Evolutionary conservation across 2,888 invertebrate genomes (phyloP).

Genomic region (Achlya flavicornis): DNA sequence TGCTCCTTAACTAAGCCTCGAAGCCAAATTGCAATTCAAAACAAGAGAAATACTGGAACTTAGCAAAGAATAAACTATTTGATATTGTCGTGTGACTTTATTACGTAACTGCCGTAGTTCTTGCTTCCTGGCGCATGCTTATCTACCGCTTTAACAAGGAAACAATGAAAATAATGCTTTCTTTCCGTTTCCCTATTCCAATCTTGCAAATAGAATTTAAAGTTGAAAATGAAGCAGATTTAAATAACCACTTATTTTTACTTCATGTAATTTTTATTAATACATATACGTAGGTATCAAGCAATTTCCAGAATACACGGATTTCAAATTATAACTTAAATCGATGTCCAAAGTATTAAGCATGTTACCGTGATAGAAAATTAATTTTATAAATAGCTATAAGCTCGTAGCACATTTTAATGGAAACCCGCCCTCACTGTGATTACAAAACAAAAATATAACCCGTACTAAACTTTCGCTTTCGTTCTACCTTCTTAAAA

Average conservation of each 20-base stretch:
- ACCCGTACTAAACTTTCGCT: background rate
- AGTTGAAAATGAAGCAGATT: background rate
- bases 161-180: conserved; percentile 3
- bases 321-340: background rate
- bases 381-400: too few species aligned
- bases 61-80: background rate
- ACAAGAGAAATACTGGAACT: background rate
- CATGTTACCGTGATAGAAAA: too few species aligned
- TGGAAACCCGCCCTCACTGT: background rate
- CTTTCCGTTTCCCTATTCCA: conserved; percentile 7
- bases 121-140: conserved; percentile 13
- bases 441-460: too few species aligned
- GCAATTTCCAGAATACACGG: background rate
- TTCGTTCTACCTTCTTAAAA: conserved; percentile 1
- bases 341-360: background rate
- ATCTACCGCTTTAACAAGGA: conserved; percentile 12
- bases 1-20: background rate
- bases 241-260: background rate
- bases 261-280: background rate
- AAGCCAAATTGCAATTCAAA: background rate
- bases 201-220: background rate
- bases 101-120: conserved; percentile 6
- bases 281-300: too few species aligned
- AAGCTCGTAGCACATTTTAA: too few species aligned
- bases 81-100: conserved; percentile 9